Evolutionary conservation across 2,888 invertebrate genomes (phyloP), one percentile per base, ranked within the genome.

Genomic region (Pheosia tremula): DNA sequence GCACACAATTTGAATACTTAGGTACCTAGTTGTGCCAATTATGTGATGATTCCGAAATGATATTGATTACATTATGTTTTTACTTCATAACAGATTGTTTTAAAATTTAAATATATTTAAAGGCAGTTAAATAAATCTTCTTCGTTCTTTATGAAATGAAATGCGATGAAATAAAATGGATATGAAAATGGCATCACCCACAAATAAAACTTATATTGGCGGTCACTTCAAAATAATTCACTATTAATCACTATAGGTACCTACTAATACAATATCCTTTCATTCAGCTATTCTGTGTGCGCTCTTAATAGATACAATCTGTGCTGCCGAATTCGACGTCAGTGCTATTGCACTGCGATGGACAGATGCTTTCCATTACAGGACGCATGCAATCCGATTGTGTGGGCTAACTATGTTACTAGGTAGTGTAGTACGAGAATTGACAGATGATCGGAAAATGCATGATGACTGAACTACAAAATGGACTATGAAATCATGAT

Each of bases 381-480:
- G 80, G 67, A 72, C 67, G 72, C 72, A 74, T 67, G 72, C 72
- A 75, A 74, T 77, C 74, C 76, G 79, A 77, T 77, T 81, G 79
- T 80, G 75, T 77, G 69, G 63, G 58, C 72, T 75, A 74, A 78
- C 72, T 76, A 59, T 66, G 61, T 71, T 66, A 71, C 66, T 24
- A 37, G 55, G 55, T 37, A 58, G 43, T 41, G 39, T 52, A 56
- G 54, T 13, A 38, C 38, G 38, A 37, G n/a, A 2, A 50, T 24
- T 24, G 58, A 39, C 11, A 60, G 47, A 52, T 45, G 55, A 13
- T 24, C 55, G 53, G 41, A 49, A 57, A 60, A n/a, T 11, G 6
- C 11, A 3, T 54, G n/a, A 38, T 38, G 11, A 37, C 10, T 38
- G 5, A 38, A 36, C 24, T 24, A 24, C 24, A 24, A 24, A 24